These are phyloP conservation scores for Eupithecia centaureata DNA, from an alignment of 2,888 invertebrate species.

Conservation along the genomic window DNA sequence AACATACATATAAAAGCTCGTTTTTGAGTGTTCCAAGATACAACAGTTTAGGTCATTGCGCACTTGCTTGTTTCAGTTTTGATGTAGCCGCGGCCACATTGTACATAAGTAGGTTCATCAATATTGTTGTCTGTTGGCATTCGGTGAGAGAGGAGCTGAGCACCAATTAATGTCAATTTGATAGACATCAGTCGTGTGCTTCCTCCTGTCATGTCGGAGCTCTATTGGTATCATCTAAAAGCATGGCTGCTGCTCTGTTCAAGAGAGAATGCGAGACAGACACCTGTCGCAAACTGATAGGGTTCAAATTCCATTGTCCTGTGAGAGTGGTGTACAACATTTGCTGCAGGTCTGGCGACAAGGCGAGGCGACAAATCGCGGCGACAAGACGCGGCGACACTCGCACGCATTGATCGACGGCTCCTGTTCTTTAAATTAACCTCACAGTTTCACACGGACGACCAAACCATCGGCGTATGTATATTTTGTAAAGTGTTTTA, in stretches of 20 bases:
- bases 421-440: background rate
- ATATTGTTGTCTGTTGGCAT: background rate
- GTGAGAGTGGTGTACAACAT: background rate
- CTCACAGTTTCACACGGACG: background rate
- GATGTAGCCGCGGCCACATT: background rate
- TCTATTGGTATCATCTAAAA: background rate
- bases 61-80: background rate
- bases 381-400: background rate
- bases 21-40: background rate
- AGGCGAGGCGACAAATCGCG: background rate
- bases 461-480: background rate
- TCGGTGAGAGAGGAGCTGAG: background rate
- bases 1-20: background rate
- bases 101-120: no score
- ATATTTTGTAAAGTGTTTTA: no score
- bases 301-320: background rate
- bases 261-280: background rate
- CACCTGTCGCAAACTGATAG: background rate
- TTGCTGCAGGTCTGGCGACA: background rate
- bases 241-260: background rate
- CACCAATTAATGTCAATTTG: background rate
- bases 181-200: background rate
- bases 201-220: background rate
- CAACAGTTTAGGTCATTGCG: background rate
- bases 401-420: background rate